Evolutionary conservation across 2,888 invertebrate species (phyloP).

Genomic region (Dolomedes plantarius): DNA sequence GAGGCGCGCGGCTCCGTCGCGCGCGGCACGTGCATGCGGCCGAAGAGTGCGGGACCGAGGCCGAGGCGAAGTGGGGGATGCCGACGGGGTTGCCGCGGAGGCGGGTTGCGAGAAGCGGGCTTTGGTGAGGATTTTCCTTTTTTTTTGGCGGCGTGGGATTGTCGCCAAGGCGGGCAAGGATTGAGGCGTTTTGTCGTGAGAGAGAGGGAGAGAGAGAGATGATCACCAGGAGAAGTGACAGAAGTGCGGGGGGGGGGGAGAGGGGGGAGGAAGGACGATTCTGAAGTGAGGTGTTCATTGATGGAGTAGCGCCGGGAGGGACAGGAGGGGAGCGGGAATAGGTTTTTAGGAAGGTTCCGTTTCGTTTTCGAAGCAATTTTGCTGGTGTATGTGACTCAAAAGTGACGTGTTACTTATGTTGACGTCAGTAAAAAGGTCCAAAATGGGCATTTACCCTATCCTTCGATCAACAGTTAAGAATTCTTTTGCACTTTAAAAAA

Average conservation of each 20-base stretch:
- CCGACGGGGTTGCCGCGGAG: slow-evolving; percentile 6
- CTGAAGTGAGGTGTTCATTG: slow-evolving; percentile 13
- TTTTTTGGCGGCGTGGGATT: background rate
- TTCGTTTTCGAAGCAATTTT: too few species aligned
- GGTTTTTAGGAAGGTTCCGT: too few species aligned
- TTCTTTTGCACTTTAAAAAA: too few species aligned
- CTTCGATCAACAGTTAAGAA: too few species aligned
- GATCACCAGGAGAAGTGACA: background rate
- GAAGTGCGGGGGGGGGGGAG: too few species aligned
- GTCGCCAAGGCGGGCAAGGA: slow-evolving; percentile 3
- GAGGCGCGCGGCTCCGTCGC: background rate
- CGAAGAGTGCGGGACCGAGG: background rate
- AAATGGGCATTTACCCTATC: too few species aligned
- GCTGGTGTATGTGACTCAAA: too few species aligned
- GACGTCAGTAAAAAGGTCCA: too few species aligned
- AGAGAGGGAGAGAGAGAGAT: background rate
- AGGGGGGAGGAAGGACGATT: background rate
- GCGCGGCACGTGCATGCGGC: slow-evolving; percentile 35
- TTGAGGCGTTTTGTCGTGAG: slow-evolving; percentile 11
- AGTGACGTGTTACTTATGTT: too few species aligned
- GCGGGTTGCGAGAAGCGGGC: background rate
- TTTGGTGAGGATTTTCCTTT: background rate
- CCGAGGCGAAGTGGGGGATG: background rate
- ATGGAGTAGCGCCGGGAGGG: background rate
- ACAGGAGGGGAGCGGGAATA: background rate